Evolutionary conservation across 2,888 invertebrate species (phyloP).

Genomic region (Epirrhoe tristata): DNA sequence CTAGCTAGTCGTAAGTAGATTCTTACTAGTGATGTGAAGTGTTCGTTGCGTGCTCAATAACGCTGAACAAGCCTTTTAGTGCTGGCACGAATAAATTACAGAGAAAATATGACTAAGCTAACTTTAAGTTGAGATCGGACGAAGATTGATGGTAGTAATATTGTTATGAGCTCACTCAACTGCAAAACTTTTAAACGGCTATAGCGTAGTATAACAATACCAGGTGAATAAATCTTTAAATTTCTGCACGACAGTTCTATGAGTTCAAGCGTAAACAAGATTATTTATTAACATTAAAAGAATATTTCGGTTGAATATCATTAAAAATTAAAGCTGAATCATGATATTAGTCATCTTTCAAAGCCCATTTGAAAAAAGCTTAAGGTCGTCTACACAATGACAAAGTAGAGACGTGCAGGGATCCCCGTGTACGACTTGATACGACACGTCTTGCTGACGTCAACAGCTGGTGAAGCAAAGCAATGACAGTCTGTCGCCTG

Average conservation of each 20-base stretch:
- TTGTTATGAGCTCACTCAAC: slow-evolving; percentile 4
- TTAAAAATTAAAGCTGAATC: slow-evolving; percentile 5
- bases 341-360: slow-evolving; percentile 7
- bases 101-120: slow-evolving; percentile 19
- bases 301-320: background rate
- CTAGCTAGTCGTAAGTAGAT: slow-evolving; percentile 34
- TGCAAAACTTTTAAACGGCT: background rate
- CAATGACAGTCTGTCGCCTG: slow-evolving; percentile 31
- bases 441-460: slow-evolving; percentile 35
- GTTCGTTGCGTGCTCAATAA: slow-evolving; percentile 39
- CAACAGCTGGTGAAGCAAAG: slow-evolving; percentile 31
- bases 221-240: background rate
- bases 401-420: slow-evolving; percentile 30
- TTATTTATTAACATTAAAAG: background rate
- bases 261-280: background rate
- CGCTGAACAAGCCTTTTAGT: slow-evolving; percentile 28
- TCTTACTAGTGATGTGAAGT: slow-evolving; percentile 39
- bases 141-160: slow-evolving; percentile 12
- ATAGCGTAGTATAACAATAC: background rate
- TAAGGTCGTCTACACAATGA: slow-evolving; percentile 18
- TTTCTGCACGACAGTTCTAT: background rate
- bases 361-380: slow-evolving; percentile 9
- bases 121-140: slow-evolving; percentile 13
- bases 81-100: slow-evolving; percentile 12
- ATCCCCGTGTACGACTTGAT: slow-evolving; percentile 28